These are phyloP conservation scores for Alca torda DNA, from an alignment of 2,797 vertebrate species.

Conservation along the genomic window DNA sequence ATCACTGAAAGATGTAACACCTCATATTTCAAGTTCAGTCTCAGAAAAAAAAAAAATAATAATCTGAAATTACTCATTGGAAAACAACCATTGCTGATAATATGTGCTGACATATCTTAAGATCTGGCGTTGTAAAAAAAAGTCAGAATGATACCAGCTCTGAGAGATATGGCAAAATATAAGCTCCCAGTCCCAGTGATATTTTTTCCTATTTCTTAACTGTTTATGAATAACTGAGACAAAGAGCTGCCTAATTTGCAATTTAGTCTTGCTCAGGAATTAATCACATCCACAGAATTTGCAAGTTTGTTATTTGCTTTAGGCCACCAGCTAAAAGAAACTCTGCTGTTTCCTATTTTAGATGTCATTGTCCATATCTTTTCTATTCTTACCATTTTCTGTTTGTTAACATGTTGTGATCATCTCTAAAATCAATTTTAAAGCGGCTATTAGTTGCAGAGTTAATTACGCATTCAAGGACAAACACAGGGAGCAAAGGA, in stretches of 20 bases:
- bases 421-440: neutral
- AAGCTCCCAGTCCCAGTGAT: neutral
- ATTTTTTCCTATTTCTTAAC: neutral
- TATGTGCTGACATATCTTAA: neutral
- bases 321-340: neutral
- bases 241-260: neutral
- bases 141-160: neutral
- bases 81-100: neutral
- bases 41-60: neutral
- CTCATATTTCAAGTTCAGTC: neutral
- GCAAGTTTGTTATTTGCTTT: neutral
- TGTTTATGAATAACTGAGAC: neutral
- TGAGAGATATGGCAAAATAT: neutral
- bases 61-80: neutral
- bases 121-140: neutral
- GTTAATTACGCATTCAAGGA: neutral
- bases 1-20: neutral
- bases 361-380: neutral
- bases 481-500: neutral
- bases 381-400: neutral
- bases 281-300: neutral
- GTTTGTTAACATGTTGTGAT: neutral
- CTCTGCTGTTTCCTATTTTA: neutral
- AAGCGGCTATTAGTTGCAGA: neutral
- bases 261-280: neutral